A percentile compares a stretch with the other conserved stretches of the same genome.
phyloP scores from a whole-genome alignment of 2,888 invertebrate species.

The Tubiluchus corallicola region DNA sequence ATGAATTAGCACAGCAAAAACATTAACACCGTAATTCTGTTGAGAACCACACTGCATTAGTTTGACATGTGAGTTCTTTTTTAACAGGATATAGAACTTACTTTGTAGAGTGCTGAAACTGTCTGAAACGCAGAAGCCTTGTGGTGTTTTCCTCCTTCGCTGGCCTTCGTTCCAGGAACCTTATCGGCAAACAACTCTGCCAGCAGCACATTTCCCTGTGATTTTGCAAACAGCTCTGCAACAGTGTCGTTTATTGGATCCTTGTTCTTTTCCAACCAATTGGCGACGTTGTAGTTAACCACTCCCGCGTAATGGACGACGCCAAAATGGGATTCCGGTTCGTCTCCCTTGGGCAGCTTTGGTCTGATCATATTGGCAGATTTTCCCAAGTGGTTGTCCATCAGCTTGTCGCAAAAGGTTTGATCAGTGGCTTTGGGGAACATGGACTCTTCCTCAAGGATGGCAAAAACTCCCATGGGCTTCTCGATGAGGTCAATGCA shows the following conservation, averaged over 20 bases:
- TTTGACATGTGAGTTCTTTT: too few species aligned
- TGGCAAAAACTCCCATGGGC: constrained; percentile 26
- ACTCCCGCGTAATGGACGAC: constrained; percentile 34
- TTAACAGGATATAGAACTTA: too few species aligned
- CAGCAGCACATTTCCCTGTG: too few species aligned
- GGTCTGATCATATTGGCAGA: constrained; percentile 27
- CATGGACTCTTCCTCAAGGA: constrained; percentile 26
- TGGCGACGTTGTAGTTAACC: constrained; percentile 31
- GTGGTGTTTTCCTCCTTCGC: too few species aligned
- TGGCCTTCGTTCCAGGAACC: too few species aligned
- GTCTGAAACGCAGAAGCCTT: too few species aligned
- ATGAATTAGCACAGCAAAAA: too few species aligned
- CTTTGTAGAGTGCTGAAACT: too few species aligned
- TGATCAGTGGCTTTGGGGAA: constrained; percentile 25
- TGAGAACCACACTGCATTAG: too few species aligned
- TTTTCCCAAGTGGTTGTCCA: constrained; percentile 25
- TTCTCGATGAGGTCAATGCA: too few species aligned
- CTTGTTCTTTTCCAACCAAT: constrained; percentile 35
- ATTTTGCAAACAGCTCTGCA: constrained; percentile 28
- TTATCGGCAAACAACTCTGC: too few species aligned
- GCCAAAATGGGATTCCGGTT: constrained; percentile 33
- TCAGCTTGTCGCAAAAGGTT: constrained; percentile 22
- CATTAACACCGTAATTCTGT: too few species aligned
- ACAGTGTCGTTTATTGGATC: constrained; percentile 34
- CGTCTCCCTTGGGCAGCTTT: constrained; percentile 29